Percentiles rank a stretch among this genome's conserved stretches.
phyloP scores from a whole-genome alignment of 1,140 invertebrate species.

The Drosophila bocqueti region DNA sequence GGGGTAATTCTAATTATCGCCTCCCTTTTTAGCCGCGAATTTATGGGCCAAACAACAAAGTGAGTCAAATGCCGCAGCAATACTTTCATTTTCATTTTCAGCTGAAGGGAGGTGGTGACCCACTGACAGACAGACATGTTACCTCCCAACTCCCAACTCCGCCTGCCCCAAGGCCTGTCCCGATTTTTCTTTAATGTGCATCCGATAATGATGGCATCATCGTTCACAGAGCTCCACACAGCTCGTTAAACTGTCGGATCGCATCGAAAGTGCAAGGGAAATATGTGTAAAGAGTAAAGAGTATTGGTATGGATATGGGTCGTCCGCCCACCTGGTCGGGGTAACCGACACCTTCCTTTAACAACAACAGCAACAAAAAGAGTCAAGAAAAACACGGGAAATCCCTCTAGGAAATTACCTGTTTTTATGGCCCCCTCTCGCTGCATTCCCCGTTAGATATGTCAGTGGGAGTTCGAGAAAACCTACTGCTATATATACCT shows the following conservation, averaged over 20 bases:
- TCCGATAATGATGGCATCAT: slow-evolving; percentile 66
- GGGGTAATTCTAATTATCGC: slow-evolving; percentile 10
- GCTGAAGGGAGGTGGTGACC: slow-evolving; percentile 23
- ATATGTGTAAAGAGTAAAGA: slow-evolving; percentile 11
- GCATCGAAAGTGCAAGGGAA: slow-evolving; percentile 66
- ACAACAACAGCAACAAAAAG: neutral
- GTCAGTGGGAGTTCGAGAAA: slow-evolving; percentile 35
- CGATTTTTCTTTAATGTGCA: slow-evolving; percentile 40
- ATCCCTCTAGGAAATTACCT: slow-evolving; percentile 31
- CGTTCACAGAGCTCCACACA: too few relatives aligned
- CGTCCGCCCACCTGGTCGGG: slow-evolving; percentile 21
- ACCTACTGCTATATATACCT: neutral
- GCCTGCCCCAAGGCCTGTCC: neutral
- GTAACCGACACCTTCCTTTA: slow-evolving; percentile 31
- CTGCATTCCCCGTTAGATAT: slow-evolving; percentile 22
- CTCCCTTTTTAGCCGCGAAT: slow-evolving; percentile 3
- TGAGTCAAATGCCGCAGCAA: slow-evolving; percentile 2
- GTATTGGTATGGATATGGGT: slow-evolving; percentile 18
- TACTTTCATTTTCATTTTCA: slow-evolving; percentile 36
- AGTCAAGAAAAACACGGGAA: slow-evolving; percentile 9
- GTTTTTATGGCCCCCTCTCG: slow-evolving; percentile 18
- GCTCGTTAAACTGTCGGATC: slow-evolving; percentile 51
- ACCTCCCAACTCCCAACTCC: neutral
- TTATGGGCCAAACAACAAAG: slow-evolving; percentile 37
- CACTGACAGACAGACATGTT: slow-evolving; percentile 32